Evolutionary conservation across 1,140 invertebrate species (phyloP), one percentile per base, ranked within the genome.

Genomic region (Grapholita molesta): DNA sequence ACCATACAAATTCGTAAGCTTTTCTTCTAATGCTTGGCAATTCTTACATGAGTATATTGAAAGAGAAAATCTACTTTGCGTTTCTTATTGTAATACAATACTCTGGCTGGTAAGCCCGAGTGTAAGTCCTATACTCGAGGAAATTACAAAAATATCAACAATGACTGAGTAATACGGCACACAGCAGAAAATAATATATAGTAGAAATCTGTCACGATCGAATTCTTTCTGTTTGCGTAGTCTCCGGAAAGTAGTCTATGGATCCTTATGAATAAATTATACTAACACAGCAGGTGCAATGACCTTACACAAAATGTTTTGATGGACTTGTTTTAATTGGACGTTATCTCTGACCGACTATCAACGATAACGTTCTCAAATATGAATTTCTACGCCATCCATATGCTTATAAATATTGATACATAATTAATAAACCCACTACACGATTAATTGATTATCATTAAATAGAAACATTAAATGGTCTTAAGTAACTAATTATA

Each of bases 311-410:
- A 88, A 88, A 90, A 90, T 90, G 86, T 90, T 90, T 89, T 90
- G 88, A 90, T 88, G 80, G 87, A 89, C 89, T 89, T 91, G 86
- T 88, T 91, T 88, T 91, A 91, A 91, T 91, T 91, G 87, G 85
- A 77, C 80, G 71, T 79, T 91, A 91, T 89, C 89, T 87, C 66
- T 70, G 57, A 35, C 72, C 69, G 72, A 78, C 86, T 85, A 91
- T 91, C 89, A 73, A 78, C 75, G 77, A 81, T 84, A 82, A 74
- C 76, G 76, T 84, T 82, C 82, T 73, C 66, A 83, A 88, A 89
- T 88, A 88, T 88, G 81, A 88, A 89, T 82, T 85, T 82, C 79
- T 83, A 82, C 83, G 78, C 69, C 72, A 69, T 78, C 77, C 72
- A 76, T 88, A 86, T 15, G 55, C 24, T 79, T 80, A 75, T 80